Evolutionary conservation across 2,888 invertebrate genomes (phyloP).

Genomic region (Acleris sparsana): DNA sequence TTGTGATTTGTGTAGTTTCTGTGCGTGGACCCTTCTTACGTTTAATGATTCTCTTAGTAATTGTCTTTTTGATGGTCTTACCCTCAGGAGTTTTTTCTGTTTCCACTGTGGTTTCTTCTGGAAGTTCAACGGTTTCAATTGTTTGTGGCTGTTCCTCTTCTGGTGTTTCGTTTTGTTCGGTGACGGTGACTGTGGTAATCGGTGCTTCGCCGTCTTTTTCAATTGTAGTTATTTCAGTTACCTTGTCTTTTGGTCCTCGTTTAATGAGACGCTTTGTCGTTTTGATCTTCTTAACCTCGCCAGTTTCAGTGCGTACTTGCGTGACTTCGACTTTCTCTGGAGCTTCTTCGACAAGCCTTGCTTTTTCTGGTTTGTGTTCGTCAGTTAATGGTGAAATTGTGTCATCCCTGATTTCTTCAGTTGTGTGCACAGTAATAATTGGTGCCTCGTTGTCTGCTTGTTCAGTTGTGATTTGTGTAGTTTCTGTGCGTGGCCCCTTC

Average conservation of each 20-base stretch:
- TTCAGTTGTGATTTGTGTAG: conserved; percentile 13
- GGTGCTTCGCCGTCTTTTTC: conserved; percentile 53
- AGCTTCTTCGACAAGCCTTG: not conserved
- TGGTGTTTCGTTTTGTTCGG: conserved; percentile 29
- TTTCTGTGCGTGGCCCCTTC: conserved; percentile 2
- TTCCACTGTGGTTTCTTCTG: conserved; percentile 51
- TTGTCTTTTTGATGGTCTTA: conserved; percentile 48
- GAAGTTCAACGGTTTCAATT: conserved; percentile 52
- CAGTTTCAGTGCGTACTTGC: conserved; percentile 20
- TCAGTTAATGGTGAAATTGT: not conserved
- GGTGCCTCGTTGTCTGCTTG: not conserved
- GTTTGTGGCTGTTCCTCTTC: conserved; percentile 37
- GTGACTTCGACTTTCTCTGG: conserved; percentile 5
- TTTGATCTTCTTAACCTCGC: conserved; percentile 16
- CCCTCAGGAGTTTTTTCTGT: conserved; percentile 38
- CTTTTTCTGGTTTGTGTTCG: not conserved
- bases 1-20: conserved; percentile 54
- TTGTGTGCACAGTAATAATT: conserved; percentile 3
- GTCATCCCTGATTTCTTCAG: conserved; percentile 1
- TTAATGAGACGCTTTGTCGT: conserved; percentile 28
- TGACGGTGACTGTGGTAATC: conserved; percentile 48
- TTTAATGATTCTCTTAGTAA: conserved; percentile 44
- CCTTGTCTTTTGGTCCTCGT: conserved; percentile 51
- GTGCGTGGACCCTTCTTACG: conserved; percentile 46
- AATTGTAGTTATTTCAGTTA: conserved; percentile 40